phyloP scores from a whole-genome alignment of 2,888 invertebrate genomes.

The Tuta absoluta region DNA sequence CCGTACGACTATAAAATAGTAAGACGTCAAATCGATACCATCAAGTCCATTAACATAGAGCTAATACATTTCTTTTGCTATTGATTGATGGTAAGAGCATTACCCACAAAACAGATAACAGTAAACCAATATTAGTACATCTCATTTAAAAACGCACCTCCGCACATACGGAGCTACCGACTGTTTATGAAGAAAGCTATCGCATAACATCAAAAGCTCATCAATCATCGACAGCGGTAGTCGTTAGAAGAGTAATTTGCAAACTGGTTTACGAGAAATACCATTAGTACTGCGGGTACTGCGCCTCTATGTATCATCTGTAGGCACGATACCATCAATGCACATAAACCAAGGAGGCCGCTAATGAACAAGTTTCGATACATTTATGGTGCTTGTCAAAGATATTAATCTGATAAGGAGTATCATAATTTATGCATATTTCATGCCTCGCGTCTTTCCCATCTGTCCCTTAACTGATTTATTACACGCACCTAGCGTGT shows the following conservation, averaged over 20 bases:
- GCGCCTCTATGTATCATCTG: constrained; percentile 26
- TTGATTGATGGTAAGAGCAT: constrained; percentile 16
- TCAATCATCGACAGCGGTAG: constrained; percentile 25
- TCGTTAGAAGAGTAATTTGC: constrained; percentile 27
- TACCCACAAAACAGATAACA: constrained; percentile 6
- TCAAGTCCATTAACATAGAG: constrained; percentile 10
- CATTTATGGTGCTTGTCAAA: constrained; percentile 26
- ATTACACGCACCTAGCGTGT: too few relatives aligned
- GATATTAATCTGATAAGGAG: constrained; percentile 22
- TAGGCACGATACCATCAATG: constrained; percentile 12
- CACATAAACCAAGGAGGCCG: constrained; percentile 11
- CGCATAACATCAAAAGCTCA: constrained; percentile 23
- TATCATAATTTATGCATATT: constrained; percentile 24
- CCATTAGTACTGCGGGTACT: constrained; percentile 17
- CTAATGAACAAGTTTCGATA: constrained; percentile 29
- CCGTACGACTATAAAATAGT: background rate
- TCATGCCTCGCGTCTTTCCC: constrained; percentile 5
- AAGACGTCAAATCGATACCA: background rate
- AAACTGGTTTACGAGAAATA: constrained; percentile 29
- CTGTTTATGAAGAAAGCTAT: constrained; percentile 24
- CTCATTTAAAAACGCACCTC: constrained; percentile 23
- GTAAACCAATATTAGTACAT: constrained; percentile 19
- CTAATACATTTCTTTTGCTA: background rate
- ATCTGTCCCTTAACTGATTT: constrained; percentile 18
- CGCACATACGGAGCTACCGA: constrained; percentile 3